phyloP scores from a whole-genome alignment of 2,113 vertebrate species.

The Piaya cayana region DNA sequence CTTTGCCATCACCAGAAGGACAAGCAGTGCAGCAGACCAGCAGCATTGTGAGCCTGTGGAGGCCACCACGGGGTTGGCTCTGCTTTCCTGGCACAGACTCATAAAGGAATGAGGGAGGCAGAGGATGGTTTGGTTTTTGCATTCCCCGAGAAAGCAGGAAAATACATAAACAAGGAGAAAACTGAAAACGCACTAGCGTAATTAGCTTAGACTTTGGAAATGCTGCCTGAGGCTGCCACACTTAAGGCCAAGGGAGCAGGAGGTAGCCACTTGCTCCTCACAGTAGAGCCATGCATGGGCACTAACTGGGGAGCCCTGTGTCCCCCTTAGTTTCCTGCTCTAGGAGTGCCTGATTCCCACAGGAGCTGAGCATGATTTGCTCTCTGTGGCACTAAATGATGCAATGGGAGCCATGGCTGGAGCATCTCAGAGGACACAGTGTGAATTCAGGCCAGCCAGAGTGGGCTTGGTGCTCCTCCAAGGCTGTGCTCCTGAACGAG shows the following conservation, averaged over 20 bases:
- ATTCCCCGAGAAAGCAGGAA: not conserved
- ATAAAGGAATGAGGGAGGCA: not conserved
- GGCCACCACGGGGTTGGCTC: rapidly evolving
- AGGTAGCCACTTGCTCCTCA: not conserved
- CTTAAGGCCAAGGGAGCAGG: not conserved
- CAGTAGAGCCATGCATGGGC: not conserved
- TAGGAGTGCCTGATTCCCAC: not conserved
- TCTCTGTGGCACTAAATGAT: not conserved
- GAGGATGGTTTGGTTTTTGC: not conserved
- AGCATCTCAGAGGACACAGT: not conserved
- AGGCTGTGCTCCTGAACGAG: not conserved
- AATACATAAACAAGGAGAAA: not conserved
- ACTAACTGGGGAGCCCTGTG: not conserved
- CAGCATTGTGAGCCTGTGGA: not conserved
- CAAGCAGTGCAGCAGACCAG: rapidly evolving
- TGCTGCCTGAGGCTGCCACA: not conserved
- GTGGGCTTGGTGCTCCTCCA: not conserved
- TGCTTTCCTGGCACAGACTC: not conserved
- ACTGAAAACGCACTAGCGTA: too few species aligned
- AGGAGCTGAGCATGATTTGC: not conserved
- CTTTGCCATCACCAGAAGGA: not conserved
- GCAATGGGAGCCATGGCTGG: not conserved
- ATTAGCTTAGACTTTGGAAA: not conserved
- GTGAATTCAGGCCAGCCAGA: not conserved
- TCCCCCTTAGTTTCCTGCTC: not conserved